These are phyloP conservation scores for Bruchidius siliquastri DNA, from an alignment of 2,888 invertebrate species.

Conservation along the genomic window DNA sequence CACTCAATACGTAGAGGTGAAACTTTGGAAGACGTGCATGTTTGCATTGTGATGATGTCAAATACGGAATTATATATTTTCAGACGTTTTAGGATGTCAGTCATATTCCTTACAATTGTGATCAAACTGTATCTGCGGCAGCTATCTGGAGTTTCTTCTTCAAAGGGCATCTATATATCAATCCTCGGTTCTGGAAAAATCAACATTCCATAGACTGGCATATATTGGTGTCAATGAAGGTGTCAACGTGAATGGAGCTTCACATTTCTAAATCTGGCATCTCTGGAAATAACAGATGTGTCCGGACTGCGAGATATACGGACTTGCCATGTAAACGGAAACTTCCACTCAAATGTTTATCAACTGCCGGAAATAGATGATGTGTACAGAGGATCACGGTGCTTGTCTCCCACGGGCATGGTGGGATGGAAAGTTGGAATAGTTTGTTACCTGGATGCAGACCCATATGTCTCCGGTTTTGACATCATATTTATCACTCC, in stretches of 20 bases:
- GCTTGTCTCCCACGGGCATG: background rate
- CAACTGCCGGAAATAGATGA: background rate
- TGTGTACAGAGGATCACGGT: background rate
- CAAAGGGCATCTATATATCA: too few species aligned
- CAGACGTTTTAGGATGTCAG: too few species aligned
- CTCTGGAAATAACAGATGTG: background rate
- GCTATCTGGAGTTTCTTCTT: too few species aligned
- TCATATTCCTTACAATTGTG: too few species aligned
- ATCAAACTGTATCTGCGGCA: too few species aligned
- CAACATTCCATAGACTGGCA: too few species aligned
- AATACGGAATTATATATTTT: too few species aligned
- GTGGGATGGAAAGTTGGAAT: background rate
- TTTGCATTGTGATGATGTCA: too few species aligned
- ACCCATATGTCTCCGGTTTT: background rate
- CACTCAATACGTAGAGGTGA: too few species aligned
- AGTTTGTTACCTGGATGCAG: background rate
- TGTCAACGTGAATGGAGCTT: background rate
- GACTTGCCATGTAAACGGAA: background rate
- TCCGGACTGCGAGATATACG: background rate
- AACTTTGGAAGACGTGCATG: too few species aligned
- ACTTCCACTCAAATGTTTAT: background rate
- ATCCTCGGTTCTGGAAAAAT: too few species aligned
- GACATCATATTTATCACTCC: background rate
- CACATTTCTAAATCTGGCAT: background rate
- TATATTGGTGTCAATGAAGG: background rate